Percentiles rank a stretch among this genome's conserved stretches.
Conservation (phyloP, 2,797 vertebrate genomes). For the Anomalospiza imberbis region DNA sequence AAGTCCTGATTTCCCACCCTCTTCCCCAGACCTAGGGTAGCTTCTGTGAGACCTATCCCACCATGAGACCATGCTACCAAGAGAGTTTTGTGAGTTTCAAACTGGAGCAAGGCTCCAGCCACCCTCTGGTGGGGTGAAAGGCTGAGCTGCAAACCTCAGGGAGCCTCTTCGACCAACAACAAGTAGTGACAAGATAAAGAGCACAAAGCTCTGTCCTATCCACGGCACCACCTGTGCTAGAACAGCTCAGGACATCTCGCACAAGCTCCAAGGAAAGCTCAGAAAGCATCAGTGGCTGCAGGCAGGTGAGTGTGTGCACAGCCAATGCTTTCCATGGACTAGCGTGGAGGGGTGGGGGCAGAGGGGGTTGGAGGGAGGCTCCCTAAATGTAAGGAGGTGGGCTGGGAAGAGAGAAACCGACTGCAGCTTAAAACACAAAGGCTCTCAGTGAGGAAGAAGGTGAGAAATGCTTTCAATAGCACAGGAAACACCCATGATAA, state of each 20-base stretch:
- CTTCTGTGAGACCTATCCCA: neutral
- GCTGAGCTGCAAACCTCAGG: neutral
- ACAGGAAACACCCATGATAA: constrained; percentile 49
- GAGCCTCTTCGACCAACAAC: neutral
- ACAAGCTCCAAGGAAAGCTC: neutral
- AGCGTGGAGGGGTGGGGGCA: neutral
- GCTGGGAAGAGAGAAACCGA: neutral
- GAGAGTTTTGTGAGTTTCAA: neutral
- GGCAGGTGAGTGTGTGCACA: neutral
- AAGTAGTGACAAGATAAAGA: neutral
- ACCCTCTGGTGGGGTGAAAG: neutral
- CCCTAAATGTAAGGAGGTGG: neutral
- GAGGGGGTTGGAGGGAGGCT: neutral
- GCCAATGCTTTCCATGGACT: neutral
- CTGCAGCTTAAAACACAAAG: constrained; percentile 10
- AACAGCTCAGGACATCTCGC: neutral
- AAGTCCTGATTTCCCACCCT: neutral
- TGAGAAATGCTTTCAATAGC: neutral
- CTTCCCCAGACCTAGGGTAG: neutral
- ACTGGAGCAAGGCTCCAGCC: neutral
- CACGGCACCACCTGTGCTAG: neutral
- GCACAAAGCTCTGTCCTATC: neutral
- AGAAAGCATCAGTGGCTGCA: neutral
- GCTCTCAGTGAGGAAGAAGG: neutral
- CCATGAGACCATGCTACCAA: neutral